Percentiles rank a stretch among this genome's conserved stretches.
Evolutionary conservation across 2,113 vertebrate species (phyloP).

Genomic region (Pseudorhombus dupliciocellatus): DNA sequence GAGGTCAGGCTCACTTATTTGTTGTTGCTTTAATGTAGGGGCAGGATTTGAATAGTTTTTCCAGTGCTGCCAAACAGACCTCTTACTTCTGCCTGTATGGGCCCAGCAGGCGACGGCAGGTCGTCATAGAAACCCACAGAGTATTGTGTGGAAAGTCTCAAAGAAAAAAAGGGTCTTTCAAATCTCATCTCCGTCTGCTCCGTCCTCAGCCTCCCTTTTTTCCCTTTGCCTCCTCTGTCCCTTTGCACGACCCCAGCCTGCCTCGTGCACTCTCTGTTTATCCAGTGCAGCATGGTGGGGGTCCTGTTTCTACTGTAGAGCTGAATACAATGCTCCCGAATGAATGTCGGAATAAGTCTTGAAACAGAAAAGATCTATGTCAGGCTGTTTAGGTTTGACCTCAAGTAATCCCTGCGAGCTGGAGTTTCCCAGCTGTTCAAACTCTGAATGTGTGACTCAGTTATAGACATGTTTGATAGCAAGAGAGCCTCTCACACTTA

Average conservation of each 20-base stretch:
- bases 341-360: slow-evolving; percentile 16
- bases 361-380: slow-evolving; percentile 23
- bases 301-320: slow-evolving; percentile 6
- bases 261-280: slow-evolving; percentile 33
- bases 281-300: slow-evolving; percentile 16
- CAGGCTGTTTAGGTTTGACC: slow-evolving; percentile 25
- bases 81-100: slow-evolving; percentile 63
- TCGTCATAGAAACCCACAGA: slow-evolving; percentile 73
- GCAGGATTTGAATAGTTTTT: slow-evolving; percentile 23
- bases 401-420: slow-evolving; percentile 18
- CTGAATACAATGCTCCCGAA: slow-evolving; percentile 11
- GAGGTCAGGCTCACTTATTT: not conserved
- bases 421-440: slow-evolving; percentile 28
- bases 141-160: slow-evolving; percentile 68
- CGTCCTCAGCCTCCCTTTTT: slow-evolving; percentile 12
- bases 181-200: slow-evolving; percentile 49
- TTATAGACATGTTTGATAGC: slow-evolving; percentile 17
- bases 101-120: slow-evolving; percentile 71
- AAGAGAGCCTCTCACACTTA: slow-evolving; percentile 19
- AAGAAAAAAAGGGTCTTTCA: slow-evolving; percentile 60
- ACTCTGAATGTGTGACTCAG: slow-evolving; percentile 22
- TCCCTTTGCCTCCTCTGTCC: slow-evolving; percentile 8
- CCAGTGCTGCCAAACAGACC: slow-evolving; percentile 32
- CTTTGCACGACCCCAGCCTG: slow-evolving; percentile 8
- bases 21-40: not conserved